Conservation (phyloP, 30 jellyfish, hydroid and myxozoan species). For the Hydra vulgaris region DNA sequence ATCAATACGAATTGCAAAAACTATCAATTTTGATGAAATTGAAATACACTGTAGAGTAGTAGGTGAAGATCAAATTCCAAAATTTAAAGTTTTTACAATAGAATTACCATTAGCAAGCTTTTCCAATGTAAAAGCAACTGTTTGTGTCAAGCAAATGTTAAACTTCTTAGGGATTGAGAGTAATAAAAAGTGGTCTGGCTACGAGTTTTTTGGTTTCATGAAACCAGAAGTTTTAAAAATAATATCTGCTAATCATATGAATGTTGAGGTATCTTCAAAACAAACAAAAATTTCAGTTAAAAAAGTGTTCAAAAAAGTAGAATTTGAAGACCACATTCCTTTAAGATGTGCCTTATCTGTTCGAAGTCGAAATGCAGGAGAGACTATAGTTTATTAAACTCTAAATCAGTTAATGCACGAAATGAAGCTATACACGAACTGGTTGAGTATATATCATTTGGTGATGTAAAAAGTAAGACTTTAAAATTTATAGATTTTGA, state of each 20-base stretch:
- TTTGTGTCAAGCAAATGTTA: not conserved
- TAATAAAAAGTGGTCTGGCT: constrained; percentile 14
- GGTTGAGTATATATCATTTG: not conserved
- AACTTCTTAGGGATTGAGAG: not conserved
- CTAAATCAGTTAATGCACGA: constrained; percentile 3
- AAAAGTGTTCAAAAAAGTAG: not conserved
- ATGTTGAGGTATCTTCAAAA: not conserved
- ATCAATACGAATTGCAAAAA: constrained; percentile 5
- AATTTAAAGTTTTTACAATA: not conserved
- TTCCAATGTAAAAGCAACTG: not conserved
- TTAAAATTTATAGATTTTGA: not conserved
- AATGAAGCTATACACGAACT: constrained; percentile 4
- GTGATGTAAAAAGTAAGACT: constrained; percentile 16
- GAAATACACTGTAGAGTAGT: not conserved
- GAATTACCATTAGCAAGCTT: not conserved
- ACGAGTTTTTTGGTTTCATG: constrained; percentile 16
- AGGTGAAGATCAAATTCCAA: not conserved
- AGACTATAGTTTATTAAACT: not conserved
- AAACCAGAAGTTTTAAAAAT: constrained; percentile 7
- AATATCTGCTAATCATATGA: not conserved
- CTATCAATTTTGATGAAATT: not conserved
- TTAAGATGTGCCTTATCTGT: not conserved
- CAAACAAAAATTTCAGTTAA: not conserved
- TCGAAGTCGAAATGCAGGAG: not conserved
- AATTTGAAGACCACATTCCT: not conserved